Evolutionary conservation across 2,888 invertebrate species (phyloP), one percentile per base, ranked within the genome.

Genomic region (Phrixothrix hirtus): DNA sequence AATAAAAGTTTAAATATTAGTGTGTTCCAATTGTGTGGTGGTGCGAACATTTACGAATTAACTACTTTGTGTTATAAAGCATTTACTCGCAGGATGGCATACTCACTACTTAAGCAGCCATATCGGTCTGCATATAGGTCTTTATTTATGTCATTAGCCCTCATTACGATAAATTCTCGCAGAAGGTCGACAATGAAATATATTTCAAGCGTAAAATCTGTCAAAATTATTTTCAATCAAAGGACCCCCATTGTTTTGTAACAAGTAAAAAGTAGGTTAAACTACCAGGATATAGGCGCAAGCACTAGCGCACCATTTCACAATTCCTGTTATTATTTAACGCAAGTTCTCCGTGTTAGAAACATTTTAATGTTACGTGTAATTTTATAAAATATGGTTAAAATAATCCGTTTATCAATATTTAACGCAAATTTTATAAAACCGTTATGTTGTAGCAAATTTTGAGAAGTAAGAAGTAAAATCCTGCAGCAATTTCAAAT

Each of bases 221-320:
- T 45, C 39, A 35, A 50, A 49, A 53, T 52, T 29, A 16, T 30
- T 52, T 52, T 48, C 43, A 44, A 53, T 39, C 51, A 35, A 29
- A 44, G 44, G 46, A 51, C 58, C 45, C 42, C 31, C 58, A 50
- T 60, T 60, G 62, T 69, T 68, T 67, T 60, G 63, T 54, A 60
- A 64, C 61, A 52, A 13, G 63, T 61, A 44, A 65, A 70, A 74
- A 73, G 73, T 74, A 71, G 74, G 74, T 74, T 73, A 73, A 62
- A 63, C 61, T 59, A 68, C 57, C 65, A 68, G 67, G 67, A 67
- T 66, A 60, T 62, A 50, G 54, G 58, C 55, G 60, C 47, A 49
- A 57, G 42, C 44, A 42, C 45, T 43, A 15, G 31, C 45, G 38
- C 17, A 44, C 21, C 42, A 46, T 54, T 54, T 55, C 54, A 48